Conservation (phyloP, 2,113 vertebrate genomes). For the Ursus arctos region DNA sequence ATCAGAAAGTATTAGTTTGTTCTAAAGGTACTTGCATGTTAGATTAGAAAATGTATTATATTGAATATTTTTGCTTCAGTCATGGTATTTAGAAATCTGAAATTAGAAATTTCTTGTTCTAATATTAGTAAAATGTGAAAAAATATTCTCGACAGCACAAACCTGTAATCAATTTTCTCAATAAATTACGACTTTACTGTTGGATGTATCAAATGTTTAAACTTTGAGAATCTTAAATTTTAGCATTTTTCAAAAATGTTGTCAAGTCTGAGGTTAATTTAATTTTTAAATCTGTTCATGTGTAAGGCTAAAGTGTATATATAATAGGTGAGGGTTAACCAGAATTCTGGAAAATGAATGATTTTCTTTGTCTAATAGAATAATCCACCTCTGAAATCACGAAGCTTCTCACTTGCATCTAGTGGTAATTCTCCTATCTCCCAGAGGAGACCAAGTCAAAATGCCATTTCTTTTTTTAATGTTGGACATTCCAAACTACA, state of each 20-base stretch:
- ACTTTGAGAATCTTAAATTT: conserved; percentile 52
- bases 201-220: conserved; percentile 18
- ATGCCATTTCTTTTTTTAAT: conserved; percentile 91
- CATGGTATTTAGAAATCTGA: conserved; percentile 48
- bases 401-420: conserved; percentile 96
- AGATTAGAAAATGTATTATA: conserved; percentile 12
- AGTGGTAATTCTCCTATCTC: conserved; percentile 95
- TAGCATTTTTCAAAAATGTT: conserved; percentile 51
- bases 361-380: conserved; percentile 91
- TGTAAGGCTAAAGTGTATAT: background rate
- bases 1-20: conserved; percentile 31
- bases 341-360: conserved; percentile 51
- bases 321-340: background rate
- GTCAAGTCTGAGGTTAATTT: conserved; percentile 54
- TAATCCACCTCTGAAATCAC: conserved; percentile 96
- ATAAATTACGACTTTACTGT: conserved; percentile 5
- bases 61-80: conserved; percentile 43
- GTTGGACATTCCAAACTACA: conserved; percentile 93
- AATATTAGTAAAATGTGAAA: conserved; percentile 43
- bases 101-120: conserved; percentile 49
- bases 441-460: conserved; percentile 94
- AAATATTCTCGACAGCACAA: background rate
- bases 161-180: conserved; percentile 42
- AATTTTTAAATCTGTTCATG: conserved; percentile 18
- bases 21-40: background rate